Evolutionary conservation across 2,113 vertebrate species (phyloP), one percentile per base, ranked within the genome.

Genomic region (Theristicus caerulescens): DNA sequence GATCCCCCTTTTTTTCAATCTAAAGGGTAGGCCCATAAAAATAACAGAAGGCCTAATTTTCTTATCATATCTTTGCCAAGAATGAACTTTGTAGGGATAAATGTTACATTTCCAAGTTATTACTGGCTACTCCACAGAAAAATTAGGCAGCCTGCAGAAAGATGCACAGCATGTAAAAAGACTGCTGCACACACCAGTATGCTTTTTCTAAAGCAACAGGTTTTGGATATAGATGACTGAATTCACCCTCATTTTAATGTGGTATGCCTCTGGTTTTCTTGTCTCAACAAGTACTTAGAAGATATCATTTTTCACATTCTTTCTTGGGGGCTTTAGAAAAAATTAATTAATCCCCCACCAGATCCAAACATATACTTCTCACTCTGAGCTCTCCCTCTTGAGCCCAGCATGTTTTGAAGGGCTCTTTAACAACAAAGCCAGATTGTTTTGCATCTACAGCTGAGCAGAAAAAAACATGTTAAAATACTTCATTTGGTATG

Each of bases 381-480:
- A 31, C 5, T 83, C 8, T 26, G 55, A 38, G 52, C 15, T 83
- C 16, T 64, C 32, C 27, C 6, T 81, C 36, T 51, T 62, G 12
- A 82, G 15, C 27, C 14, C 34, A 69, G 26, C 11, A 16, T 80
- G n/a, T 70, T 86, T 69, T 76, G 19, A 86, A 36, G 36, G 7
- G 9, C 3, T 0, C 25, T 89, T 86, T 77, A 83, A 57, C 42
- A 76, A 40, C 40, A 77, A 46, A 93, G 83, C 6, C 31, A 76
- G 11, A 16, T 32, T 38, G 12, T 13, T 89, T 85, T 65, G 67
- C 16, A 15, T 32, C 22, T 59, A 27, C 4, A 44, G 7, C 8
- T 46, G 10, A 57, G 27, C 10, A 4, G 1, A 0, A 1, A 8
- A 34, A 67, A 46, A 29, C 21, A 2, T 61, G 10, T 44, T 83